A percentile compares a stretch with the other conserved stretches of the same genome.
Evolutionary conservation across 2,888 invertebrate genomes (phyloP).

Genomic region (Lampropteryx suffumata): DNA sequence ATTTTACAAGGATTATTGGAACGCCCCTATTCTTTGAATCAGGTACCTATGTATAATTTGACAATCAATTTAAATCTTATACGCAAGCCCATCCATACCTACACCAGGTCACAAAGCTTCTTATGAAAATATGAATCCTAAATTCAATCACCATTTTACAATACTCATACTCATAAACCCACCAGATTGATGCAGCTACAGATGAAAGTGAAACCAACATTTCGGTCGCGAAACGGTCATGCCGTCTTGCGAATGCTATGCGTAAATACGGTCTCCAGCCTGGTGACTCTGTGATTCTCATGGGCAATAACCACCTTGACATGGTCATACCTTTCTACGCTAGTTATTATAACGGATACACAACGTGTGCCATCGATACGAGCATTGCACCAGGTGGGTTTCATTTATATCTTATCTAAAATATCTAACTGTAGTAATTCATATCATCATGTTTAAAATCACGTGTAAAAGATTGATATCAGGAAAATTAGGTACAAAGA

Average conservation of each 20-base stretch:
- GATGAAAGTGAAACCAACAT: slow-evolving; percentile 44
- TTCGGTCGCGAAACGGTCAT: slow-evolving; percentile 47
- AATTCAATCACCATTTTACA: too few species aligned
- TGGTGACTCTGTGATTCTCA: slow-evolving; percentile 48
- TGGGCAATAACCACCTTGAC: slow-evolving; percentile 52
- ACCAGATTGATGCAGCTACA: slow-evolving; percentile 50
- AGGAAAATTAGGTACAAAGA: too few species aligned
- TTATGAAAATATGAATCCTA: too few species aligned
- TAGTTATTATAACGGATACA: slow-evolving; percentile 46
- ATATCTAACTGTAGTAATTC: too few species aligned
- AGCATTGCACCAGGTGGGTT: slow-evolving; percentile 38
- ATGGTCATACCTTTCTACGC: slow-evolving; percentile 52
- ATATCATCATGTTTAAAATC: too few species aligned
- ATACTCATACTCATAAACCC: background rate
- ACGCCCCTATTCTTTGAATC: slow-evolving; percentile 40
- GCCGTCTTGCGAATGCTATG: slow-evolving; percentile 50
- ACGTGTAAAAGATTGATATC: too few species aligned
- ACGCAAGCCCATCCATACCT: too few species aligned
- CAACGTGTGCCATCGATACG: slow-evolving; percentile 49
- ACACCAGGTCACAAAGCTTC: too few species aligned
- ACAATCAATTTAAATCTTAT: background rate
- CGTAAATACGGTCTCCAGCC: slow-evolving; percentile 43
- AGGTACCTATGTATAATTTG: slow-evolving; percentile 39
- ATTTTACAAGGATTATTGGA: slow-evolving; percentile 47
- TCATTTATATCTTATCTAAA: too few species aligned